Percentiles rank a stretch among this genome's conserved stretches.
Evolutionary conservation across 2,113 vertebrate species (phyloP).

Genomic region (Sander lucioperca): DNA sequence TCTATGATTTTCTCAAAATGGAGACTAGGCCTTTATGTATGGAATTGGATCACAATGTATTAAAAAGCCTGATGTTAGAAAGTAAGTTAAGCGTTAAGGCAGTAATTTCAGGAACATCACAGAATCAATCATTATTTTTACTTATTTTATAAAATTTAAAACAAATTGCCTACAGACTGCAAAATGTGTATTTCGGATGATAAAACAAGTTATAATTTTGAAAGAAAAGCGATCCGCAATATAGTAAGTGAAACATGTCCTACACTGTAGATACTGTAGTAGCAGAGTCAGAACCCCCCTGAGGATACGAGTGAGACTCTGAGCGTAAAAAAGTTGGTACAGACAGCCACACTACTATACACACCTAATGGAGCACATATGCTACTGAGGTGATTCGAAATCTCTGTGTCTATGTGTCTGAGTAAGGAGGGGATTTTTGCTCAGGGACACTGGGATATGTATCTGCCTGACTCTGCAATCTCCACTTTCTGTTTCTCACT

Average conservation of each 20-base stretch:
- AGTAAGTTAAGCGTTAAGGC: not conserved
- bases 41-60: not conserved
- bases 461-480: constrained; percentile 77
- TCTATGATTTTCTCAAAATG: not conserved
- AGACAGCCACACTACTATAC: not conserved
- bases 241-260: not conserved
- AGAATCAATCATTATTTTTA: not conserved
- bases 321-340: not conserved
- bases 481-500: constrained; percentile 67
- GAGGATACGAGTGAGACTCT: constrained; percentile 1
- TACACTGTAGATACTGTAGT: not conserved
- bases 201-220: not conserved
- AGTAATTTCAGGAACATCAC: not conserved
- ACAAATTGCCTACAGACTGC: not conserved
- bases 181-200: not conserved
- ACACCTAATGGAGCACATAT: constrained; percentile 20
- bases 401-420: not conserved
- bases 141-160: not conserved
- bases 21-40: too few species aligned
- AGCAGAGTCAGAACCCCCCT: not conserved
- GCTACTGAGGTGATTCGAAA: constrained; percentile 23
- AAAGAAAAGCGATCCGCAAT: not conserved
- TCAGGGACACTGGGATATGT: constrained; percentile 59
- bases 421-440: constrained; percentile 42
- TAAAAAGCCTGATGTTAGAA: not conserved